phyloP scores from a whole-genome alignment of 53 echinoderm and acorn worm genomes.

The Antedon mediterranea region DNA sequence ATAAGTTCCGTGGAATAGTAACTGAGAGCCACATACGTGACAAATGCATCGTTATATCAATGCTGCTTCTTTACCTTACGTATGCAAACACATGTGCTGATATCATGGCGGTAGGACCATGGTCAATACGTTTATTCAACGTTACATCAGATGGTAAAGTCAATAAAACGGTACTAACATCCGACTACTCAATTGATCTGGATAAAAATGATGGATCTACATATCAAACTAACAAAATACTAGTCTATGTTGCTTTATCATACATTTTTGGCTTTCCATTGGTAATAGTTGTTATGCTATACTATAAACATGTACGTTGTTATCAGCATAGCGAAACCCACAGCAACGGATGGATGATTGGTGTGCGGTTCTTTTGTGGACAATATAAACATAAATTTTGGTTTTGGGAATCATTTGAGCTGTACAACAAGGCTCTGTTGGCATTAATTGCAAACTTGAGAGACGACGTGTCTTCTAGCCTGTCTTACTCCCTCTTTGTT shows the following conservation, averaged over 20 bases:
- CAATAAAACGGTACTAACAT: background rate
- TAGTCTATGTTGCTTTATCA: background rate
- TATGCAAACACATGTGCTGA: background rate
- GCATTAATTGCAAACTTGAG: background rate
- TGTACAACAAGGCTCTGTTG: slow-evolving; percentile 12
- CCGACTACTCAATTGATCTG: background rate
- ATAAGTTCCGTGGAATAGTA: background rate
- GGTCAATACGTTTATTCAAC: background rate
- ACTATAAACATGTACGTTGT: background rate
- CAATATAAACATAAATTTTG: slow-evolving; percentile 20
- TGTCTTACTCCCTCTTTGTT: background rate
- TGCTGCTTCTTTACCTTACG: background rate
- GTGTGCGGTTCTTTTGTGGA: slow-evolving; percentile 21
- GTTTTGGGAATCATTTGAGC: slow-evolving; percentile 33
- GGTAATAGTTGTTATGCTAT: background rate
- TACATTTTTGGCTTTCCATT: background rate
- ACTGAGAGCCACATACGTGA: too few species aligned
- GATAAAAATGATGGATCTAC: background rate
- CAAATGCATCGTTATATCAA: too few species aligned
- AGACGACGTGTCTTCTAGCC: background rate
- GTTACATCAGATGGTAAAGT: background rate
- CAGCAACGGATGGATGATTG: background rate
- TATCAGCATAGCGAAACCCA: background rate
- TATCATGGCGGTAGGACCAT: background rate
- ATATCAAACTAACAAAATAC: background rate